phyloP scores from a whole-genome alignment of 2,113 vertebrate genomes.

The Trichomycterus rosablanca region DNA sequence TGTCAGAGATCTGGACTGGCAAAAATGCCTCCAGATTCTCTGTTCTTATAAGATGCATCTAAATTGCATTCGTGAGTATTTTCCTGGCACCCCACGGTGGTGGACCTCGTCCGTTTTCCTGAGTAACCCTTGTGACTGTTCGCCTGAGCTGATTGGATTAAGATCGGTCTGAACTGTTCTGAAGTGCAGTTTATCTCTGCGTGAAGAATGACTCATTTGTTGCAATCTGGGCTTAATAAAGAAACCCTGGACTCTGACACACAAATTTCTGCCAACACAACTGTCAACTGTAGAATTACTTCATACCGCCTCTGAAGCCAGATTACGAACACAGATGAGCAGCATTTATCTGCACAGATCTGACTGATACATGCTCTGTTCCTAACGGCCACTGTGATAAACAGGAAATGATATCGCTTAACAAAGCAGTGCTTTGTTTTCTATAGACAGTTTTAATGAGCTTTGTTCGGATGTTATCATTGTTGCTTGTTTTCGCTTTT shows the following conservation, averaged over 20 bases:
- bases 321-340: background rate
- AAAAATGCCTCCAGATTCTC: background rate
- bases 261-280: constrained; percentile 13
- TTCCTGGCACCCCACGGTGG: background rate
- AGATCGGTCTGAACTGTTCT: constrained; percentile 47
- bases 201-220: constrained; percentile 25
- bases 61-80: background rate
- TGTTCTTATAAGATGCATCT: background rate
- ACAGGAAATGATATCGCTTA: background rate
- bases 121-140: background rate
- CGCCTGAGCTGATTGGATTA: too few relatives aligned
- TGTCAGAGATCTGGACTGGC: background rate
- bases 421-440: background rate
- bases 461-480: background rate
- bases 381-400: constrained; percentile 18
- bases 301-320: background rate
- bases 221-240: constrained; percentile 19
- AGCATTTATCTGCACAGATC: background rate
- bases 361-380: too few relatives aligned
- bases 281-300: constrained; percentile 13
- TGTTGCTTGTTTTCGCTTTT: background rate
- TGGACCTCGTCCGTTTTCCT: background rate
- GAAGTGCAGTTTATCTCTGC: constrained; percentile 27
- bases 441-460: too few relatives aligned
- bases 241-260: constrained; percentile 37